phyloP scores from a whole-genome alignment of 2,888 invertebrate genomes.

The Apamea epomidion region DNA sequence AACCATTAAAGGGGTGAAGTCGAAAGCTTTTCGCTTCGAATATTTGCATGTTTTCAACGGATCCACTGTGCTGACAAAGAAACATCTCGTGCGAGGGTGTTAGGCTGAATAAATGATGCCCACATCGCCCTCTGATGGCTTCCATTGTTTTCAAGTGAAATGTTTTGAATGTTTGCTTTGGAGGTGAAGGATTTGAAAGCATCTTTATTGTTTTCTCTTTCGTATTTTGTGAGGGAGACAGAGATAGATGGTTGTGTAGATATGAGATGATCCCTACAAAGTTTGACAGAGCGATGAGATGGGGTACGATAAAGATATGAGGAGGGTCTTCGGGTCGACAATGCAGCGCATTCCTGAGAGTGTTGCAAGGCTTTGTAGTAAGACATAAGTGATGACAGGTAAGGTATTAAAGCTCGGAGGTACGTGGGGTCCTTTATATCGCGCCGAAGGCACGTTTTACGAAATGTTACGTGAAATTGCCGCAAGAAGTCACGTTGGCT shows the following conservation, averaged over 20 bases:
- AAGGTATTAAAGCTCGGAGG: slow-evolving; percentile 17
- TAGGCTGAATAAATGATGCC: slow-evolving; percentile 71
- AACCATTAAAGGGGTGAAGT: slow-evolving; percentile 81
- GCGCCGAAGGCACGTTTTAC: slow-evolving; percentile 23
- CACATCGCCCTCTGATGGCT: slow-evolving; percentile 67
- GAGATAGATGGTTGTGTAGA: slow-evolving; percentile 56
- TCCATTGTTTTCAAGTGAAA: slow-evolving; percentile 70
- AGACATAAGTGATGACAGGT: slow-evolving; percentile 48
- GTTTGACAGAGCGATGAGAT: slow-evolving; percentile 59
- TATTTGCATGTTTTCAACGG: slow-evolving; percentile 84
- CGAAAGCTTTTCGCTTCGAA: slow-evolving; percentile 76
- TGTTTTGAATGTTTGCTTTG: slow-evolving; percentile 67
- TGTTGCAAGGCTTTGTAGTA: slow-evolving; percentile 54
- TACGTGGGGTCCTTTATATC: slow-evolving; percentile 23
- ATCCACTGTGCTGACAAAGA: slow-evolving; percentile 68
- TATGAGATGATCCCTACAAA: slow-evolving; percentile 57
- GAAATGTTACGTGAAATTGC: slow-evolving; percentile 19
- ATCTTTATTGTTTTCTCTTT: slow-evolving; percentile 68
- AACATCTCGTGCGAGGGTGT: slow-evolving; percentile 68
- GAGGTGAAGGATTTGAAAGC: slow-evolving; percentile 66
- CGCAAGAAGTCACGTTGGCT: slow-evolving; percentile 1
- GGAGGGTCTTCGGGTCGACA: slow-evolving; percentile 58
- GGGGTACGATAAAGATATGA: slow-evolving; percentile 60
- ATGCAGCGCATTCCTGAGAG: slow-evolving; percentile 58
- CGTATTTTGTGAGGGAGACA: slow-evolving; percentile 51